Base-by-base conservation (phyloP, 2,113 vertebrate species). In the Brachirus orientalis region DNA sequence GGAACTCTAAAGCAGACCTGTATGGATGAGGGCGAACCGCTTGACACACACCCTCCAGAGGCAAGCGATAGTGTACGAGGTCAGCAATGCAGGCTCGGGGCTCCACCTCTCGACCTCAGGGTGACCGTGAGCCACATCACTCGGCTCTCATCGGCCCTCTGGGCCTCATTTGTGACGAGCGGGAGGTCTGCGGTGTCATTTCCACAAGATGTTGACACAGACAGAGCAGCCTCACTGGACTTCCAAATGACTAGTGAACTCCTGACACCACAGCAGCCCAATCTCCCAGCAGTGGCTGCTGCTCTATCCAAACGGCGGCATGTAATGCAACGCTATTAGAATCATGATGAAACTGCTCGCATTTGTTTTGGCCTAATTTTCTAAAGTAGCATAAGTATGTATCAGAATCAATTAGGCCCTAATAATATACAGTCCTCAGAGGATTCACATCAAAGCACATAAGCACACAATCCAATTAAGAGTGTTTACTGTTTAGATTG, bases 391-490 rank as follows among this genome's bases (percentile, higher is more conserved):
- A 80, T 85, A 82, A 88, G 89, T 86, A 78, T 79, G 77, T 85
- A 88, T 89, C 73, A 77, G 64, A 89, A 91, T 89, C 87, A 88
- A 89, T 92, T 91, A 89, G 78, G 2, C 77, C 72, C 80, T 78
- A 78, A 86, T 89, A 86, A 89, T 89, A 83, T 79, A 75, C 64
- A 56, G 76, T 89, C 87, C 84, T 87, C 20, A 60, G 88, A 91
- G 87, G 85, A 88, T 86, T 79, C 79, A 85, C 84, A 88, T 90
- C 87, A 90, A 87, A 92, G 88, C 87, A 69, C 82, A 80, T 80
- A 85, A 84, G 83, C 82, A 83, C 82, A 86, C 85, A 88, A 90
- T 92, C 86, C 88, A 92, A 88, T 92, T 92, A 91, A 54, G 62
- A 83, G 77, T 88, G 89, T 89, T 91, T 90, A 88, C 85, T 85